Base-by-base conservation (phyloP, 2,113 vertebrate species). In the Chloropsis cyanopogon region DNA sequence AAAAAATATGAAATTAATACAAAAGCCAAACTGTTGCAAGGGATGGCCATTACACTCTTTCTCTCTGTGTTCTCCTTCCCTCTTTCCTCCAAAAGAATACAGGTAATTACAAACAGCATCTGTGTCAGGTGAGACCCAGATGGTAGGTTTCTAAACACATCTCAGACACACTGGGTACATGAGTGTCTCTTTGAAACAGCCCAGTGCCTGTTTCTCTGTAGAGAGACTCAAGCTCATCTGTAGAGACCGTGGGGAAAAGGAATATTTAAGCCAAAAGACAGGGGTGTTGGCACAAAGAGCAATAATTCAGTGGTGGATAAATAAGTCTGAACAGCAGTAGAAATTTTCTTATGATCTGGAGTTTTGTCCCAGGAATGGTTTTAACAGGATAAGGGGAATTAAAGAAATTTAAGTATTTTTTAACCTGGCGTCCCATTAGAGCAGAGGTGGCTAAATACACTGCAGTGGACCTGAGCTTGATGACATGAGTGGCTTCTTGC, bases 161-260 rank as follows among this genome's bases (percentile, higher is more conserved):
- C 26, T 9, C 31, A 65, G n/a, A 35, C 2, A 2, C 26, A 33
- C 29, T 16, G n/a, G 14, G 18, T 49, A 29, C 16, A 39, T 25
- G 22, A 50, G 2, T 31, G 8, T 54, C 10, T 49, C 50, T 69
- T 46, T 31, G 60, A 82, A 83, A 59, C 20, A 63, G 23, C 22
- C n/a, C 23, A n/a, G 23, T 29, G 23, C 24, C 35, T 63, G 14
- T n/a, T 69, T 76, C 25, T 64, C 16, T 70, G 16, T 31, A 26
- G 46, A 46, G 20, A 33, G 39, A 33, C 16, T 66, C 18, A 28
- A 26, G 8, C 14, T 77, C 52, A 14, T 31, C 8, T 78, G 3
- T 17, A 63, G 81, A 89, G 7, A 28, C 3, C 0, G 0, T 35
- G 23, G 21, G 4, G 6, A 54, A 88, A 88, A 41, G 22, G 12